A percentile compares a stretch with the other conserved stretches of the same genome.
phyloP scores from a whole-genome alignment of 1,140 invertebrate genomes.

The Arctopsyche grandis region DNA sequence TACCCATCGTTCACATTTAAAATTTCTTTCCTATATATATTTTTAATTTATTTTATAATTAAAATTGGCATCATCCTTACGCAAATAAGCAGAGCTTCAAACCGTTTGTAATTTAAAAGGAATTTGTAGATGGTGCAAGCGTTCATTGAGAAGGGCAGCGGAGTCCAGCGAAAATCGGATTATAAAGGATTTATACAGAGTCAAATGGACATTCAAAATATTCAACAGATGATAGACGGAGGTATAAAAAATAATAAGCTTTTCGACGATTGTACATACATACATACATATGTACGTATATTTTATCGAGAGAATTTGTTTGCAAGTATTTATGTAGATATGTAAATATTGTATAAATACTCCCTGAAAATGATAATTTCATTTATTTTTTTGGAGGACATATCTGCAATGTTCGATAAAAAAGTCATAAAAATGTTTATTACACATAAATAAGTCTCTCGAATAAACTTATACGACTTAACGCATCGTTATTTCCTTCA shows the following conservation, averaged over 20 bases:
- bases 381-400: too few species aligned
- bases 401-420: too few species aligned
- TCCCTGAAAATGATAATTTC: too few species aligned
- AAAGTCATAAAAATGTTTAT: too few species aligned
- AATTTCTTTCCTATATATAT: neutral
- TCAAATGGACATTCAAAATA: slow-evolving; percentile 20
- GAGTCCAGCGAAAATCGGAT: slow-evolving; percentile 24
- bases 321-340: neutral
- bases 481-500: neutral
- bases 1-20: too few species aligned
- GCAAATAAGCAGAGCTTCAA: slow-evolving; percentile 27
- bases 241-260: neutral
- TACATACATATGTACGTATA: neutral
- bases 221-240: neutral
- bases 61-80: slow-evolving; percentile 30
- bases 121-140: slow-evolving; percentile 23
- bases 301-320: too few species aligned
- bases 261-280: neutral
- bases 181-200: slow-evolving; percentile 13
- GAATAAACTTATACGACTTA: too few species aligned
- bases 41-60: neutral
- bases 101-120: slow-evolving; percentile 26
- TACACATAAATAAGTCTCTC: too few species aligned
- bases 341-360: neutral
- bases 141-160: neutral